Base-by-base conservation (phyloP, 2,113 vertebrate genomes). In the Uropsilus gracilis region DNA sequence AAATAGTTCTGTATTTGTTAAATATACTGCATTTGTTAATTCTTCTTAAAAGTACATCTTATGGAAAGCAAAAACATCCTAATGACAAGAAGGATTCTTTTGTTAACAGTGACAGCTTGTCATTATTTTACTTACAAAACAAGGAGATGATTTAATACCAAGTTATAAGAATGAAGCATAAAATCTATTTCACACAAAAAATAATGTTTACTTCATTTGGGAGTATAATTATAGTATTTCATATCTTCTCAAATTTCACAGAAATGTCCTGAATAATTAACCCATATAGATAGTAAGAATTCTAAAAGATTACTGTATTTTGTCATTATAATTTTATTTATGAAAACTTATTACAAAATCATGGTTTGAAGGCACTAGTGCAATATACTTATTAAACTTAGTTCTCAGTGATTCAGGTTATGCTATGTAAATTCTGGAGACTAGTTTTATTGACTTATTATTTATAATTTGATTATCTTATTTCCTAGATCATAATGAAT, bases 101-200 rank as follows among this genome's bases (percentile, higher is more conserved):
- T 90, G 66, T 93, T 73, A 77, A 82, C 53, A 64, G 46, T 89
- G 92, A 94, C 92, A 96, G 61, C 24, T 17, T 95, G 78, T 80
- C 86, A 68, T 96, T 94, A 96, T 90, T 94, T 96, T 90, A 91
- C 95, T 95, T 91, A 94, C 30, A 91, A 68, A 92, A 87, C 0
- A 7, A 93, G 37, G 78, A 75, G 68, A 90, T 46, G 30, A 44
- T 86, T 55, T 82, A 96, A 88, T 42, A 81, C 59, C 44, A 86
- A 82, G 80, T 88, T 88, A 42, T 68, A 91, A 96, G 66, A 84
- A 82, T 42, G 46, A 88, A 85, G 26, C 48, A 66, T 42, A 95
- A 63, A 93, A 96, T 96, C 77, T 86, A 81, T 91, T 91, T 95
- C 61, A 91, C 44, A 78, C 32, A 75, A 55, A 50, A 86, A 87